Base-by-base conservation (phyloP, 2,888 invertebrate species). In the Serrognathus titanus region DNA sequence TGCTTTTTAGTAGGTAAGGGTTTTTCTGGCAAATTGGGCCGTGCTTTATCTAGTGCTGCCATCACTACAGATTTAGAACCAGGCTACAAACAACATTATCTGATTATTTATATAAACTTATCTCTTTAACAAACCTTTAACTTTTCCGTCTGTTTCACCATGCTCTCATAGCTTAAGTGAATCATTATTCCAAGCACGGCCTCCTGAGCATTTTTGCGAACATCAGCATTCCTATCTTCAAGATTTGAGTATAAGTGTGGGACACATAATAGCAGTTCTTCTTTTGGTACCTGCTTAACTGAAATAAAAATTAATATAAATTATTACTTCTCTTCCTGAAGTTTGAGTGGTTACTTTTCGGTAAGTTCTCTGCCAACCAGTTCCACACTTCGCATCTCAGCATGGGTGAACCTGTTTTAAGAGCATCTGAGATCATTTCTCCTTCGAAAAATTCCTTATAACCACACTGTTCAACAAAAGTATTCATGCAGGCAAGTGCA, bases 171-270 rank as follows among this genome's bases (percentile, higher is more conserved):
- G 1, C 96, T 92, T 6, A 94, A 80, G 73, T 96, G 96, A 62
- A 95, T 86, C 96, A 97, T 97, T 67, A 94, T 86, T 2, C 95
- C 95, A 43, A 95, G 78, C 38, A 96, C 87, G 41, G 94, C 92
- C 72, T 96, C 96, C 53, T 89, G 88, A 1, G 95, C 89, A 69
- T 90, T 92, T 73, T 94, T 94, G 9, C 97, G 83, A 3, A 97
- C 96, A 64, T 96, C 96, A 0, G 87, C 90, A 71, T 89, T 93
- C 53, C 97, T 85, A 78, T 97, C 97, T 73, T 95, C 96, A 57
- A 97, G 77, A 69, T 93, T 92, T 38, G 85, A 82, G 77, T 87
- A 94, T 52, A 97, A 77, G 64, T 85, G 81, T 0, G 92, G 89
- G 56, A 96, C 78, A 76, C 93, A 90, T 1, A 85, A 77, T 0